Conservation (phyloP, 2,888 invertebrate genomes). For the Amiota communis region DNA sequence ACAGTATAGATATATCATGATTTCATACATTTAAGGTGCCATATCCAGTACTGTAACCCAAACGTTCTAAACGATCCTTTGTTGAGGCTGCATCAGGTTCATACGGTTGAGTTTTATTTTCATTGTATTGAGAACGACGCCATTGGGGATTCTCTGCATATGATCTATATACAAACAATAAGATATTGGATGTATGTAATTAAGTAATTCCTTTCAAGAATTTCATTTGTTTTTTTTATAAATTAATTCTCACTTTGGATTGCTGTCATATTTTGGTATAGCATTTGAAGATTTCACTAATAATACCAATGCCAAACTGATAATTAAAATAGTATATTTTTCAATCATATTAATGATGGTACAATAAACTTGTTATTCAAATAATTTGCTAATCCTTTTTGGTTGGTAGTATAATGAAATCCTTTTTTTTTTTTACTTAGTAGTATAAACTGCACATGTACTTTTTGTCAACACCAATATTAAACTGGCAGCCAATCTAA, state of each 20-base stretch:
- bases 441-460: neutral
- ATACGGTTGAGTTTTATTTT: slow-evolving; percentile 63
- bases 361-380: too few relatives aligned
- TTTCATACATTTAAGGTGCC: slow-evolving; percentile 67
- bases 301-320: slow-evolving; percentile 34
- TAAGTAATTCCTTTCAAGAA: too few relatives aligned
- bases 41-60: slow-evolving; percentile 72
- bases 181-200: neutral
- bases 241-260: slow-evolving; percentile 52
- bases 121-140: slow-evolving; percentile 66
- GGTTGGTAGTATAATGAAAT: too few relatives aligned
- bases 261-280: slow-evolving; percentile 57
- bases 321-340: slow-evolving; percentile 37
- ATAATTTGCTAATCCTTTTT: neutral
- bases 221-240: neutral
- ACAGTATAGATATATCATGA: neutral
- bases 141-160: slow-evolving; percentile 63
- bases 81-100: slow-evolving; percentile 63
- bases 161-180: slow-evolving; percentile 44
- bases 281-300: slow-evolving; percentile 44
- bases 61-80: slow-evolving; percentile 70
- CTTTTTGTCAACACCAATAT: slow-evolving; percentile 29
- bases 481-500: slow-evolving; percentile 53
- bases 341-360: slow-evolving; percentile 48
- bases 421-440: neutral